Base-by-base conservation (phyloP, 2,888 invertebrate genomes). In the Caenorhabditis sinica region DNA sequence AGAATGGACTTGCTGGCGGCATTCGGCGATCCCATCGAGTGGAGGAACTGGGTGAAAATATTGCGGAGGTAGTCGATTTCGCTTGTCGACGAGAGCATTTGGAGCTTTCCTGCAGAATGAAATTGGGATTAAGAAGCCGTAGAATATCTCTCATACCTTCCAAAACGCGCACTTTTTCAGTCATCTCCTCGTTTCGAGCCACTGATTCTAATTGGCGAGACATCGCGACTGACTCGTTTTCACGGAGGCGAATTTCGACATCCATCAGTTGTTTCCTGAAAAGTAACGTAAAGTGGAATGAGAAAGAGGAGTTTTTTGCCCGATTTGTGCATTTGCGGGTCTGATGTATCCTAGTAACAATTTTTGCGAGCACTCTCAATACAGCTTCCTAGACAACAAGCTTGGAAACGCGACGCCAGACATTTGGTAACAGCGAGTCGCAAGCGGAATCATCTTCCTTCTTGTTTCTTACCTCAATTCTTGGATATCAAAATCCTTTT, bases 61-160 rank as follows among this genome's bases (percentile, higher is more conserved):
- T 85, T 85, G 51, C 85, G 76, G 53, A 85, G 69, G 68, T 85
- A 85, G 77, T 85, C 85, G 45, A 85, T 76, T 68, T 85, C 85
- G 36, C 58, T 85, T 0, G 85, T 81, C 17, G 81, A 85, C 2
- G 85, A 81, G 1, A 85, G 40, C 76, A 85, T 85, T 85, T 81
- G 81, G 25, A 85, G 81, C 28, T 85, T 85, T 25, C 81, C 84
- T 83, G 65, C n/a, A 77, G 68, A 33, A 40, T 36, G 13, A 13
- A 11, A 40, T 11, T 11, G 13, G 13, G 6, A 40, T 40, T 40
- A 23, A 53, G 6, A 23, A 49, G 25, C 15, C 43, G 30, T 71
- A 13, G 2, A 40, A 40, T 2, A 40, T 40, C 13, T 40, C 13
- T 13, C 13, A 13, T 40, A 83, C 84, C 84, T 85, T 85, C 85